Conservation (phyloP, 2,113 vertebrate genomes). For the Corynorhinus townsendii region DNA sequence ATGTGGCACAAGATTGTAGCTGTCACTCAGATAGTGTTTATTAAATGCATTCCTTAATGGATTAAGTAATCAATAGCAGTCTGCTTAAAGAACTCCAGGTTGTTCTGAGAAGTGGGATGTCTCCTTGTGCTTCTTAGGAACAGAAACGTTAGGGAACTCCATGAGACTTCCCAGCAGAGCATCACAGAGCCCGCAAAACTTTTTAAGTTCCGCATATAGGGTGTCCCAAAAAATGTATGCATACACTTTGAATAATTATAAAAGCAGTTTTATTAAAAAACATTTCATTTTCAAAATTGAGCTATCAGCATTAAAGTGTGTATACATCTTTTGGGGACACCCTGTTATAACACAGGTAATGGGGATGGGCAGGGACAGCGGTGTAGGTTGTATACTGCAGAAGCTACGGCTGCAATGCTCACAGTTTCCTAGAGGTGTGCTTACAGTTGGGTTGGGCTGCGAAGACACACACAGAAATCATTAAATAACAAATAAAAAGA, state of each 20-base stretch:
- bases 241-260: too few species aligned
- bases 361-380: neutral
- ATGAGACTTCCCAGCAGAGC: neutral
- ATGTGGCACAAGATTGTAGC: neutral
- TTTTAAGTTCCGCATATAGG: neutral
- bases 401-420: neutral
- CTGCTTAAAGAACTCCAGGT: neutral
- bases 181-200: neutral
- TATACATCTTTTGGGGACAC: too few species aligned
- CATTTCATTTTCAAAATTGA: too few species aligned
- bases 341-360: too few species aligned
- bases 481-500: neutral
- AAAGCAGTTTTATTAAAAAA: too few species aligned
- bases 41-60: neutral
- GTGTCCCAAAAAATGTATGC: too few species aligned
- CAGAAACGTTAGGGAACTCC: neutral
- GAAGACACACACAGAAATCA: neutral
- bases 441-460: neutral
- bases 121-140: neutral
- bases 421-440: neutral
- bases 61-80: neutral
- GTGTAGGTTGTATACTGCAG: neutral
- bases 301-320: too few species aligned
- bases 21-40: neutral
- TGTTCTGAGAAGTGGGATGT: neutral